Conservation (phyloP, 2,888 invertebrate genomes). For the Acanthosepion esculentum region DNA sequence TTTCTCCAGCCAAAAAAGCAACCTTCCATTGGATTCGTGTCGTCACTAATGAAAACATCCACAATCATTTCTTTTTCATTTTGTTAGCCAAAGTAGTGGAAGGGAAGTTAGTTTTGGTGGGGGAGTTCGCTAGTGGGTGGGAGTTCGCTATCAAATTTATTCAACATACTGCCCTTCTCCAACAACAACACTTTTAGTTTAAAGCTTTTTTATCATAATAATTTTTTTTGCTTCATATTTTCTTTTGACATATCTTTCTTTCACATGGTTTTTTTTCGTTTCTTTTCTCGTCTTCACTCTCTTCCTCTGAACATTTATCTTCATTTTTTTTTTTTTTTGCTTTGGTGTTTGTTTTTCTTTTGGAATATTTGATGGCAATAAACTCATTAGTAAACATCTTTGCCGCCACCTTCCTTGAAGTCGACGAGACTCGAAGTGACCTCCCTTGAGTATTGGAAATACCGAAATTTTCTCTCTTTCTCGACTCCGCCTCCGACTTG, state of each 20-base stretch:
- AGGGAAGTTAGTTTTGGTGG: background rate
- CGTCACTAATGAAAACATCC: slow-evolving; percentile 20
- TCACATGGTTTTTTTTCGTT: no score
- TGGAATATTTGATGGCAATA: background rate
- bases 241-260: no score
- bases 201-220: no score
- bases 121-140: background rate
- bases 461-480: background rate
- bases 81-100: background rate
- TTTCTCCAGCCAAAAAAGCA: background rate
- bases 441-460: background rate
- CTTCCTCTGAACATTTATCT: no score
- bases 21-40: slow-evolving; percentile 4
- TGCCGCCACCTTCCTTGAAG: background rate
- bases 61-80: background rate
- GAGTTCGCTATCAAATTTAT: background rate
- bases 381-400: slow-evolving; percentile 25
- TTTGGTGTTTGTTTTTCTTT: no score
- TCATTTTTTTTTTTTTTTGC: no score
- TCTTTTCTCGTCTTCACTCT: no score
- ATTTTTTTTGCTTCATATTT: no score
- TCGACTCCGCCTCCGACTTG: background rate
- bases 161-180: background rate
- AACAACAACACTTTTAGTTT: no score
- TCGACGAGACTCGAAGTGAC: background rate